Conservation (phyloP, 2,888 invertebrate species). For the Scaptomyza tumidula region DNA sequence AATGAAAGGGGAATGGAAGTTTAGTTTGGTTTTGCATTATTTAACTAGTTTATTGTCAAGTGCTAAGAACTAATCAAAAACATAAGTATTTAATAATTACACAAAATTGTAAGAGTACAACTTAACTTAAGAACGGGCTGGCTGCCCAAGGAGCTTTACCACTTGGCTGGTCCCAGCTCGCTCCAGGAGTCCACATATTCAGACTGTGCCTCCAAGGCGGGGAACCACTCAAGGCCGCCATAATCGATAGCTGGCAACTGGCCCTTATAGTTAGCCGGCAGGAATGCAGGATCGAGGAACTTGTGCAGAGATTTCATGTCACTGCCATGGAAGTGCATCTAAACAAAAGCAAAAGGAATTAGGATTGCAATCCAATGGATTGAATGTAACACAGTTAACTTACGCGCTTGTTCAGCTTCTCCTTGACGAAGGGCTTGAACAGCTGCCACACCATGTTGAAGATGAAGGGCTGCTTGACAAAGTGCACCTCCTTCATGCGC, state of each 20-base stretch:
- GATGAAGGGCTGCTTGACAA: conserved; percentile 93
- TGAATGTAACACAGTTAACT: conserved; percentile 79
- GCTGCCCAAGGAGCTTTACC: conserved; percentile 64
- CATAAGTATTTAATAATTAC: conserved; percentile 55
- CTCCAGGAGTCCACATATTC: conserved; percentile 89
- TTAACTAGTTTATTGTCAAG: conserved; percentile 72
- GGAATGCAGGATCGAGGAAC: conserved; percentile 88
- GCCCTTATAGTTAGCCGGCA: conserved; percentile 92
- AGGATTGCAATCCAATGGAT: neutral
- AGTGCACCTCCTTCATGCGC: conserved; percentile 93
- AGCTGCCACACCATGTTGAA: conserved; percentile 94
- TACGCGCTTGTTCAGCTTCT: conserved; percentile 91
- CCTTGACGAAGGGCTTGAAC: conserved; percentile 92
- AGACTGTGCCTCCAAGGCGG: conserved; percentile 87
- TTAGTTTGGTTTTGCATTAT: conserved; percentile 41
- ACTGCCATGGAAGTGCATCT: conserved; percentile 93
- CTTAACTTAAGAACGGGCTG: conserved; percentile 49
- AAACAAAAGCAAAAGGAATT: conserved; percentile 63
- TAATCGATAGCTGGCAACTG: conserved; percentile 90
- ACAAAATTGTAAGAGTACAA: conserved; percentile 55
- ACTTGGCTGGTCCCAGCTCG: conserved; percentile 87
- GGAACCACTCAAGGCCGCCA: conserved; percentile 91
- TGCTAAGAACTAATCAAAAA: conserved; percentile 70
- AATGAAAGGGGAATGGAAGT: neutral
- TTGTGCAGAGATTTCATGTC: conserved; percentile 92